Base-by-base conservation (phyloP, 2,888 invertebrate species). In the Eupithecia centaureata region DNA sequence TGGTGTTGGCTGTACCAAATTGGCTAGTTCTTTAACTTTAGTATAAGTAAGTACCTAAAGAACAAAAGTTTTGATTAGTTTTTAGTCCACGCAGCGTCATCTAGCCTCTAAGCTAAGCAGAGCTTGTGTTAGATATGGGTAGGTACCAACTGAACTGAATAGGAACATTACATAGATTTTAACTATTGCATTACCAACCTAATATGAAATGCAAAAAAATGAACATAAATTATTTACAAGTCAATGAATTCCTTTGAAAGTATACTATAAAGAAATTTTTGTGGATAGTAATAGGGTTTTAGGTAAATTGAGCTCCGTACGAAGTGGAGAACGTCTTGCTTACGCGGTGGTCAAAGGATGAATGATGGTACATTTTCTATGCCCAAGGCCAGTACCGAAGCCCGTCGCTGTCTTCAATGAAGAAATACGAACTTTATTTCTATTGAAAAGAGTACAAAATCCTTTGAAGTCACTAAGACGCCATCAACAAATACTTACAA, bases 401-500 rank as follows among this genome's bases (percentile, higher is more conserved):
- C 12, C 22, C 10, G 18, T 47, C 18, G 42, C 10, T 15, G 22
- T 10, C 10, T 47, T 10, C 10, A 47, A 47, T 47, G 18, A 47
- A 47, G 12, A 8, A 47, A 47, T 10, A 8, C 18, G 52, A 52
- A 52, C 52, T 52, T 47, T 27, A 52, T 32, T 57, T 33, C 8
- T 32, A 32, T 22, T 13, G 61, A 56, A 56, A 27, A 52, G 25
- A 52, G 27, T 15, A 27, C 27, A 15, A 33, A 57, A 32, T 57
- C 10, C 10, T 57, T 8, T 54, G 28, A 56, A 28, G 27, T 56
- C 4, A 1, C 4, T 56, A 2, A 30, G 8, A 30, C 30, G 52
- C 25, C 7, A 27, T 27, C 42, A 56, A 42, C 58, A 65, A 22
- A 54, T 33, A 61, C n/a, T 18, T 66, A 61, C 61, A 13, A 30